Percentiles rank a stretch among this genome's conserved stretches.
Evolutionary conservation across 2,888 invertebrate species (phyloP).

Genomic region (Nematopogon swammerdamellus): DNA sequence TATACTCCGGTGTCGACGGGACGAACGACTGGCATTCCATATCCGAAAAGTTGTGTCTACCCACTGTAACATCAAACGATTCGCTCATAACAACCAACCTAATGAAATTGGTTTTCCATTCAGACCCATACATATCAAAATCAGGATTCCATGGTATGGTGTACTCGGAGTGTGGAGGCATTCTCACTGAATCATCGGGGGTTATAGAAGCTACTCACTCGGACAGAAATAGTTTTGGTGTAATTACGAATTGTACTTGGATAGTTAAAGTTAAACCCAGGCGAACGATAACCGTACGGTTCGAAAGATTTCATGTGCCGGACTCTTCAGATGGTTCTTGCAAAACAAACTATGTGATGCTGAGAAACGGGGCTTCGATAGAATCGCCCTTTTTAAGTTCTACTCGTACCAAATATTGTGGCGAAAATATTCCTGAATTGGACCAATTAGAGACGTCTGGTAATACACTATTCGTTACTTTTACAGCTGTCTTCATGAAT

Average conservation of each 20-base stretch:
- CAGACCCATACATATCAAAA: constrained; percentile 57
- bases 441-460: constrained; percentile 54
- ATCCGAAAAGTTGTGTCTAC: constrained; percentile 49
- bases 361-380: constrained; percentile 70
- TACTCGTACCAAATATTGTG: constrained; percentile 72
- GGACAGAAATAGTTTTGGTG: constrained; percentile 13
- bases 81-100: constrained; percentile 39
- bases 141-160: constrained; percentile 67
- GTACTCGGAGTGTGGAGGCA: constrained; percentile 67
- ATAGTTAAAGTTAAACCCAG: constrained; percentile 69
- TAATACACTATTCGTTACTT: constrained; percentile 46
- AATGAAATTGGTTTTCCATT: constrained; percentile 65
- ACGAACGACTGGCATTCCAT: constrained; percentile 51
- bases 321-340: constrained; percentile 26
- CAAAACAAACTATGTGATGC: constrained; percentile 33
- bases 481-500: constrained; percentile 13
- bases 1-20: constrained; percentile 54
- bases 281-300: constrained; percentile 62
- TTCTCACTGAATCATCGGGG: constrained; percentile 55
- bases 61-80: constrained; percentile 23
- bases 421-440: constrained; percentile 14
- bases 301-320: constrained; percentile 60
- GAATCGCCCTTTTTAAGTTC: constrained; percentile 69
- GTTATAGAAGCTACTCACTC: constrained; percentile 30
- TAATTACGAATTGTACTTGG: constrained; percentile 63